Evolutionary conservation across 64 coral and sea anemone species (phyloP).

Genomic region (Astreopora myriophthalma): DNA sequence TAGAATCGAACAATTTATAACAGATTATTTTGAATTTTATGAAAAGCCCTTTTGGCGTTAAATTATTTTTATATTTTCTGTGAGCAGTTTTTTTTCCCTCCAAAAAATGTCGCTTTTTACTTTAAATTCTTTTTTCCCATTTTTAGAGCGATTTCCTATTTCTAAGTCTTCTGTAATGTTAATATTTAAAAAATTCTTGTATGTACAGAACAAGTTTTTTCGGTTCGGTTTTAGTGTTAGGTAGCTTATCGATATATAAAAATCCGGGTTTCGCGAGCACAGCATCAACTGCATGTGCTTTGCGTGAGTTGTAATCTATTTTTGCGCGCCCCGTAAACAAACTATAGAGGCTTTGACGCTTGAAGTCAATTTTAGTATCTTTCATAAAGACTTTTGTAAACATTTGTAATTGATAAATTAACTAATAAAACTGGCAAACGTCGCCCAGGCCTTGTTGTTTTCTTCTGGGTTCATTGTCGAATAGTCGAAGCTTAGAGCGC

Average conservation of each 20-base stretch:
- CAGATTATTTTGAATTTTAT: slow-evolving; percentile 23
- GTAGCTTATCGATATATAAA: slow-evolving; percentile 12
- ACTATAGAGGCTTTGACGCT: background rate
- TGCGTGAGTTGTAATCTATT: slow-evolving; percentile 58
- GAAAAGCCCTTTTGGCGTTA: background rate
- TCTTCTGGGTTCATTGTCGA: too few relatives aligned
- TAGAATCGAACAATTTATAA: background rate
- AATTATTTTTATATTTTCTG: background rate
- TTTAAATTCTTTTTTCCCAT: background rate
- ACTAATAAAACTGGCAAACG: too few relatives aligned
- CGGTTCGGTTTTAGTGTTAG: background rate
- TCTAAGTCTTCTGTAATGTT: background rate
- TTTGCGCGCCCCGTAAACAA: slow-evolving; percentile 5
- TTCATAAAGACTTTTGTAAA: slow-evolving; percentile 74
- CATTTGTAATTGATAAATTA: too few relatives aligned
- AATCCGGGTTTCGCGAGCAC: background rate
- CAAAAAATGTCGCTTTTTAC: background rate
- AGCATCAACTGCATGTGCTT: background rate
- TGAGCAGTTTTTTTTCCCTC: background rate
- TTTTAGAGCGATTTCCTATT: background rate
- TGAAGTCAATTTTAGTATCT: slow-evolving; percentile 68
- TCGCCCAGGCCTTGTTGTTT: too few relatives aligned
- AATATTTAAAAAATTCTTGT: background rate
- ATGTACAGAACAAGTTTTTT: background rate
- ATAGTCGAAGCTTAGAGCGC: too few relatives aligned